Evolutionary conservation across 2,797 vertebrate species (phyloP), one percentile per base, ranked within the genome.

Genomic region (Astyanax mexicanus): DNA sequence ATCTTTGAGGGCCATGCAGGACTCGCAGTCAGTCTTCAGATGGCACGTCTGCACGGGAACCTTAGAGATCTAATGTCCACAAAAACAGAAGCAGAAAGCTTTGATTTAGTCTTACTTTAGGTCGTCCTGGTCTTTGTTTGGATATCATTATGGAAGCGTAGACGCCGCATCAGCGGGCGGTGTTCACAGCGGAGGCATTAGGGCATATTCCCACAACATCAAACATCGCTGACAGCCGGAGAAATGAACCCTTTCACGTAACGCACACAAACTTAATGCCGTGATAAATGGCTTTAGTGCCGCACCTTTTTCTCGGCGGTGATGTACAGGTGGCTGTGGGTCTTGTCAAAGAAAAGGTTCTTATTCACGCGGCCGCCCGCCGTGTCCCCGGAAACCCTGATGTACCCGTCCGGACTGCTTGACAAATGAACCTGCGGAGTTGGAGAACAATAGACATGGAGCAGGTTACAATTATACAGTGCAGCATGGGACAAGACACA

Each of bases 261-360:
- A 69, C 70, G 52, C 45, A 72, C 54, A 58, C 69, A 73, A 44
- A 44, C 57, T 69, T 54, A 69, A 69, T 64, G 70, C 37, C 15
- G 58, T 81, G 82, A 84, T 80, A 44, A 81, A 78, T 79, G 71
- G 66, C 62, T 75, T 47, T n/a, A 72, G 66, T 17, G 66, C 55
- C 9, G 19, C 85, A 98, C 98, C 96, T 95, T 97, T 84, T 92
- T 94, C 84, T 96, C 95, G 5, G 96, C 97, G 89, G 98, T 96
- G 84, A 97, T 92, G 0, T 99, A 99, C 7, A 99, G 85, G 84
- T 95, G 90, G 79, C 92, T 92, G 74, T 92, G 88, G 57, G 85
- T 88, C 72, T 83, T 82, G 76, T 98, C 96, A 81, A 99, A 95
- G 71, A 95, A 94, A 49, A 99, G 91, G 85, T 98, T 96, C 81